A percentile compares a stretch with the other conserved stretches of the same genome.
phyloP scores from a whole-genome alignment of 1,140 invertebrate genomes.

The Patella vulgata region DNA sequence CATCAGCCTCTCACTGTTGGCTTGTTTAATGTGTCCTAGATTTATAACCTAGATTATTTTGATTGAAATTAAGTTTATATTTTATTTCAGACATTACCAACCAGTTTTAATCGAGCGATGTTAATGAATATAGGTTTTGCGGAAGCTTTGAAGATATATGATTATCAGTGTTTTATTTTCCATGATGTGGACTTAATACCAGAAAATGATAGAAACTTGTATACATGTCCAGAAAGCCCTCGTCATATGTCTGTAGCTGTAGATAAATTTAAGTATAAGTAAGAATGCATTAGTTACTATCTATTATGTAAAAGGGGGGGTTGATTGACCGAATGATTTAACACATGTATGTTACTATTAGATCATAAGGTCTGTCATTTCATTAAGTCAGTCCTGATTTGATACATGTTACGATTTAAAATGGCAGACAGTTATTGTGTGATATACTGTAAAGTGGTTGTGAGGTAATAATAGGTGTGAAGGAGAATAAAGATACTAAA shows the following conservation, averaged over 20 bases:
- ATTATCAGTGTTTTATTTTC: constrained; percentile 91
- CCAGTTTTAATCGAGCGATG: constrained; percentile 89
- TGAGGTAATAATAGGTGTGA: no score
- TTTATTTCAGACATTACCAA: constrained; percentile 41
- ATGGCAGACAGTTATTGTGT: no score
- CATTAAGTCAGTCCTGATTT: no score
- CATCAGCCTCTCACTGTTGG: no score
- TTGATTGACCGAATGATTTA: constrained; percentile 53
- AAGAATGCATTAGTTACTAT: constrained; percentile 45
- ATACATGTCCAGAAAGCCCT: constrained; percentile 78
- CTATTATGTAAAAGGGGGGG: constrained; percentile 51
- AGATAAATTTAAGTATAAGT: constrained; percentile 89
- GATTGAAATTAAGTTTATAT: no score
- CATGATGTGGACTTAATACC: constrained; percentile 96
- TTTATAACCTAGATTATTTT: no score
- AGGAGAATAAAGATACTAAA: no score
- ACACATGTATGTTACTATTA: constrained; percentile 83
- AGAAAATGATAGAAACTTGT: constrained; percentile 91
- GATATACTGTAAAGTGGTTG: no score
- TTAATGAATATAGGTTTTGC: constrained; percentile 95
- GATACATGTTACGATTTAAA: no score
- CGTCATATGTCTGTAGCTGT: constrained; percentile 88
- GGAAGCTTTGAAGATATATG: constrained; percentile 81
- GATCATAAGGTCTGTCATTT: constrained; percentile 90
- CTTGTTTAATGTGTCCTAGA: no score